Evolutionary conservation across 2,888 invertebrate genomes (phyloP).

Genomic region (Tenthredo amoena): DNA sequence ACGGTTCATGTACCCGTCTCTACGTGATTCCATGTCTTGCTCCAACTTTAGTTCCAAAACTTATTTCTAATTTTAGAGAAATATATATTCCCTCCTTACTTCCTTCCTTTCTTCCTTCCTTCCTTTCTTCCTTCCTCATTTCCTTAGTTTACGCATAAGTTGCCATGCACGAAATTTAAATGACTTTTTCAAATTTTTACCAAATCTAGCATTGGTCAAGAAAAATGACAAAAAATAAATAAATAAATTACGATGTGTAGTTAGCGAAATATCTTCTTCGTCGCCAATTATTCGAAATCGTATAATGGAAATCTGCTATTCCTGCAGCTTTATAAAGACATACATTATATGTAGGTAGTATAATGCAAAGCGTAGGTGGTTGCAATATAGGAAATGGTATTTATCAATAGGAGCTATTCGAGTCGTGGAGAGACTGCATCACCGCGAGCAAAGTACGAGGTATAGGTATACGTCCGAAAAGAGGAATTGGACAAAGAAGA

Average conservation of each 20-base stretch:
- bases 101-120: neutral
- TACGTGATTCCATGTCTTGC: too few species aligned
- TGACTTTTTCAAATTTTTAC: too few species aligned
- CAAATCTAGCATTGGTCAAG: too few species aligned
- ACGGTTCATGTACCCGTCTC: neutral
- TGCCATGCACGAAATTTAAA: too few species aligned
- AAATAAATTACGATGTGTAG: too few species aligned
- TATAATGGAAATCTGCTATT: neutral
- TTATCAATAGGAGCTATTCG: neutral
- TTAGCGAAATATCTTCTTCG: too few species aligned
- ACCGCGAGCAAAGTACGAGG: neutral
- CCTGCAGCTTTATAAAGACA: neutral
- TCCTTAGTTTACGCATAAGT: too few species aligned
- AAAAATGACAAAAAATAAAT: too few species aligned
- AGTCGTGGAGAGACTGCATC: neutral
- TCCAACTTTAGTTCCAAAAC: neutral
- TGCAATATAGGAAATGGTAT: neutral
- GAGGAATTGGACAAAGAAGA: constrained; percentile 18
- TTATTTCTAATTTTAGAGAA: constrained; percentile 3
- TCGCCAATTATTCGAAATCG: neutral
- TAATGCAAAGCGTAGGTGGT: neutral
- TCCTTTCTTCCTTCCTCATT: neutral
- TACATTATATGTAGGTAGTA: neutral
- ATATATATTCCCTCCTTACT: neutral
- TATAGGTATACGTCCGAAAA: neutral